Evolutionary conservation across 2,797 vertebrate genomes (phyloP).

Genomic region (Aeoliscus strigatus): DNA sequence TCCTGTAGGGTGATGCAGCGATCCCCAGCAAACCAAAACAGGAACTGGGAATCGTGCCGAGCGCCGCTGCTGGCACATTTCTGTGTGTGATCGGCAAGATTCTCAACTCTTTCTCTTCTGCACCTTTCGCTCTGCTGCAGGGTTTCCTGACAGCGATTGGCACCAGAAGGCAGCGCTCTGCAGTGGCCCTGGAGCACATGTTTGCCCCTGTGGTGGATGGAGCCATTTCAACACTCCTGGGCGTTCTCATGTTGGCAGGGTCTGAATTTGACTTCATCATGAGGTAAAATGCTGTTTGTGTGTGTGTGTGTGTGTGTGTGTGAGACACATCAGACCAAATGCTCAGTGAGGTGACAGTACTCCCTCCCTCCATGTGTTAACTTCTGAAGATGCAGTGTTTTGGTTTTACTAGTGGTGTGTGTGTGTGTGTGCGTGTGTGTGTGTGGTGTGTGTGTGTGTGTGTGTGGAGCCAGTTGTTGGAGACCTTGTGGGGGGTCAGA

Average conservation of each 20-base stretch:
- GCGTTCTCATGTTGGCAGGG: slow-evolving; percentile 94
- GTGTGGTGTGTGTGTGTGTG: slow-evolving; percentile 16
- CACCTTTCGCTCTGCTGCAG: slow-evolving; percentile 59
- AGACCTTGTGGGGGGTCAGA: slow-evolving; percentile 43
- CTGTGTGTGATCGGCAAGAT: slow-evolving; percentile 58
- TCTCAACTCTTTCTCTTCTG: slow-evolving; percentile 52
- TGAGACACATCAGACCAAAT: slow-evolving; percentile 2
- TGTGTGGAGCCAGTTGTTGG: slow-evolving; percentile 58
- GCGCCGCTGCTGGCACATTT: slow-evolving; percentile 41
- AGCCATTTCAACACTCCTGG: slow-evolving; percentile 90
- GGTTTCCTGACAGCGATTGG: slow-evolving; percentile 92
- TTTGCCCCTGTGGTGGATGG: slow-evolving; percentile 97
- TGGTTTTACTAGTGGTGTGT: slow-evolving; percentile 28
- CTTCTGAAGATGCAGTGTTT: slow-evolving; percentile 34
- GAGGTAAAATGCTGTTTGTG: slow-evolving; percentile 75
- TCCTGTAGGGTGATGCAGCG: slow-evolving; percentile 31
- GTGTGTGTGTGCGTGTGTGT: slow-evolving; percentile 25
- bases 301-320: slow-evolving; percentile 7
- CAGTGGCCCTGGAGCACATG: slow-evolving; percentile 86
- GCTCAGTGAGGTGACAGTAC: slow-evolving; percentile 1
- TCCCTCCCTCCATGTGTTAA: slow-evolving; percentile 34
- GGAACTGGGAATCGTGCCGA: slow-evolving; percentile 44
- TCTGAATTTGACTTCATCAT: slow-evolving; percentile 98
- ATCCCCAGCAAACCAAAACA: slow-evolving; percentile 45
- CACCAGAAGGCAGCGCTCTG: slow-evolving; percentile 85